Conservation (phyloP, 2,888 invertebrate species). For the Neocrepidodera transversa region DNA sequence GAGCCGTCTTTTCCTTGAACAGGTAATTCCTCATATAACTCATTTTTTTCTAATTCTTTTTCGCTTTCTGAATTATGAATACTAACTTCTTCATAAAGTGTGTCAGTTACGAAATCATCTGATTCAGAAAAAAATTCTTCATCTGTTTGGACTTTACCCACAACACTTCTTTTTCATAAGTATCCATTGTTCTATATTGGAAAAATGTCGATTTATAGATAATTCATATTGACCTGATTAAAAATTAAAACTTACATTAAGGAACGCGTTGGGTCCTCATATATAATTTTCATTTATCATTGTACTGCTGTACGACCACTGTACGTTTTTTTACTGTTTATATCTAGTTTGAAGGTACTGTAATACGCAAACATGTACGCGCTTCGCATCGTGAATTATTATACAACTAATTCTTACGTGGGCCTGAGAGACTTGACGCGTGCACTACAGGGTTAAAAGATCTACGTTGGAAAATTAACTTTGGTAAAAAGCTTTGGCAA, state of each 20-base stretch:
- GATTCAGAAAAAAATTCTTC: conserved; percentile 10
- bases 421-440: not conserved
- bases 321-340: not conserved
- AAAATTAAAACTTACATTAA: too few relatives aligned
- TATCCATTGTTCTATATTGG: not conserved
- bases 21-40: not conserved
- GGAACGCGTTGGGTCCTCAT: conserved; percentile 4
- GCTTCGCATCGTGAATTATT: not conserved
- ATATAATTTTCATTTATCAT: not conserved
- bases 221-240: too few relatives aligned
- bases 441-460: not conserved
- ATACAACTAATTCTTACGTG: not conserved
- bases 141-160: conserved; percentile 17
- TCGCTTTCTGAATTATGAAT: conserved; percentile 7
- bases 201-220: not conserved
- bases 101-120: conserved; percentile 12
- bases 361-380: not conserved
- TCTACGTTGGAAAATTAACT: too few relatives aligned
- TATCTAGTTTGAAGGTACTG: conserved; percentile 16
- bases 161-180: not conserved
- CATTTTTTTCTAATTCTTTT: not conserved
- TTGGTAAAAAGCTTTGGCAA: too few relatives aligned
- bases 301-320: not conserved
- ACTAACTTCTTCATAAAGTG: conserved; percentile 1
- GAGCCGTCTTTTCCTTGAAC: conserved; percentile 11